These are phyloP conservation scores for Macrochelys suwanniensis DNA, from an alignment of 2,797 vertebrate species.

Conservation along the genomic window DNA sequence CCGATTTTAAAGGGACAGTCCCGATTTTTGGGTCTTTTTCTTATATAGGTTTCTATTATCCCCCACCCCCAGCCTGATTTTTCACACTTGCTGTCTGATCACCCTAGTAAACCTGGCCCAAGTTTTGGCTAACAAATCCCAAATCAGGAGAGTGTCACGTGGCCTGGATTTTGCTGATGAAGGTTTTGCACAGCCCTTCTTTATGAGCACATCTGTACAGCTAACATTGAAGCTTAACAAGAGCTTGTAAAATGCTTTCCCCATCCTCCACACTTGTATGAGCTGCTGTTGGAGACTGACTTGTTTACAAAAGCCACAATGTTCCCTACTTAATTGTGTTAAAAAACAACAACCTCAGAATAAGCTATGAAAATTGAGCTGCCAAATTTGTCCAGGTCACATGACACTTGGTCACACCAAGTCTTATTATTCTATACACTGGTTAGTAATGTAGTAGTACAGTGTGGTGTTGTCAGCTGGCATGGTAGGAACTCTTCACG, in stretches of 20 bases:
- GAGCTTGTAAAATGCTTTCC: background rate
- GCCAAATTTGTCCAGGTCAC: background rate
- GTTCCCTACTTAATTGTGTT: slow-evolving; percentile 55
- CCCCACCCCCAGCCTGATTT: too few species aligned
- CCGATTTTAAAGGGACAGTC: too few species aligned
- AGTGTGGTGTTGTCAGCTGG: slow-evolving; percentile 33
- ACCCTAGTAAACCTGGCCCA: slow-evolving; percentile 15
- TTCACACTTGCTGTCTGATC: too few species aligned
- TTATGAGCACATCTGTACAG: background rate
- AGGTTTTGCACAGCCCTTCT: slow-evolving; percentile 22
- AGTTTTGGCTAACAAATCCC: background rate
- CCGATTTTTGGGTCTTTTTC: too few species aligned
- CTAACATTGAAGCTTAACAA: background rate
- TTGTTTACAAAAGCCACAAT: slow-evolving; percentile 40
- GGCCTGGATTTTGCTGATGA: background rate
- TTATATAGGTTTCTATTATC: too few species aligned
- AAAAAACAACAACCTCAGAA: background rate
- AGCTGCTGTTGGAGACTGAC: slow-evolving; percentile 21
- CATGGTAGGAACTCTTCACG: slow-evolving; percentile 41
- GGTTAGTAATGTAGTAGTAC: slow-evolving; percentile 40
- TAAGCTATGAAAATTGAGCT: slow-evolving; percentile 56
- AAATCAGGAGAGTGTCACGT: background rate
- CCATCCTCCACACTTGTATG: background rate
- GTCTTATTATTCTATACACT: slow-evolving; percentile 40
- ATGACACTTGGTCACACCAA: background rate